Conservation (phyloP, 2,113 vertebrate species). For the Cepphus grylle region DNA sequence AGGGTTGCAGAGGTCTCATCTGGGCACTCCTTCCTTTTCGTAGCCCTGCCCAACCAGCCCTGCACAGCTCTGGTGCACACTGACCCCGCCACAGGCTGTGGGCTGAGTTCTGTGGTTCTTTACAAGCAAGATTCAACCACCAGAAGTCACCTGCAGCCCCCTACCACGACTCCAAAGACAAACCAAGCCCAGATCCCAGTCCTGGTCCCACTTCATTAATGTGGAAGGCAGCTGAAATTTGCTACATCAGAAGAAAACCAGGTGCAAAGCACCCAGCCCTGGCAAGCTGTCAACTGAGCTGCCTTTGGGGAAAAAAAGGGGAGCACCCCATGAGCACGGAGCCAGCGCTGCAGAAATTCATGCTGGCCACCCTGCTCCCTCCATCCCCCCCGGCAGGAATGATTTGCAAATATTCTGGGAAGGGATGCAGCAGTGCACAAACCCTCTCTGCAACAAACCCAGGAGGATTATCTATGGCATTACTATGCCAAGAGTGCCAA, state of each 20-base stretch:
- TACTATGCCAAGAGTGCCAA: not conserved
- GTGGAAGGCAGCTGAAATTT: not conserved
- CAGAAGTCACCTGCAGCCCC: not conserved
- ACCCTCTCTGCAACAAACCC: not conserved
- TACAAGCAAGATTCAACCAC: not conserved
- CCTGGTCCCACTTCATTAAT: not conserved
- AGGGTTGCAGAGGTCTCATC: not conserved
- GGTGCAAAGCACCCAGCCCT: not conserved
- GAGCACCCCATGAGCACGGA: rapidly evolving
- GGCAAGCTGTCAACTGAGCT: not conserved
- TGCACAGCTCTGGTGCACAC: not conserved
- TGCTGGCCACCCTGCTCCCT: not conserved
- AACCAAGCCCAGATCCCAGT: not conserved
- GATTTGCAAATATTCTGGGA: not conserved
- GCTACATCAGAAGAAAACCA: not conserved
- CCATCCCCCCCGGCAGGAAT: not conserved
- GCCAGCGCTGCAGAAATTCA: not conserved
- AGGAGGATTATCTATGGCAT: not conserved
- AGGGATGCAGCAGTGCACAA: not conserved
- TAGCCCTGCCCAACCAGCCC: not conserved
- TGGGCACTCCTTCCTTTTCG: not conserved
- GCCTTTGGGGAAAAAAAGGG: not conserved
- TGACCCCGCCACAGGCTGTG: not conserved
- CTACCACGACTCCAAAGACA: not conserved
- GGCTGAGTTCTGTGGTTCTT: not conserved